Base-by-base conservation (phyloP, 2,113 vertebrate species). In the Chinchilla lanigera region DNA sequence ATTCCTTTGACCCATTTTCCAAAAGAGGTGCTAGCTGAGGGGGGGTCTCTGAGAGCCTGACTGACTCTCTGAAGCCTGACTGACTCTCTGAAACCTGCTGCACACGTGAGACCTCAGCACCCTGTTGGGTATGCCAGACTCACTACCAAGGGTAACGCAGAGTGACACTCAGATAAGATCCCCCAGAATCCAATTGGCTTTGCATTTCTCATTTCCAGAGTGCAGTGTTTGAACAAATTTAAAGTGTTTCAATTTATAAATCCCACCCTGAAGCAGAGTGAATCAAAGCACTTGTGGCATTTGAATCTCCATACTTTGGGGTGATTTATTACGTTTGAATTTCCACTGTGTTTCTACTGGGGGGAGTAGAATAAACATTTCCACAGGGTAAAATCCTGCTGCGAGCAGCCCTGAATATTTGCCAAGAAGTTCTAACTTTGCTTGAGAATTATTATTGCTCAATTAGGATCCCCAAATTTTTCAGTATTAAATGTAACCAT, bases 261-360 rank as follows among this genome's bases (percentile, higher is more conserved):
- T 97, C 95, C 90, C 26, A 73, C 41, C 92, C 91, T 89, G 90
- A 93, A 97, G 94, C 96, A 95, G 82, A 97, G 93, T 95, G 96
- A 98, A 93, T 96, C 90, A 98, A 97, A 98, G 93, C 89, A 98
- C 88, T 96, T 94, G 86, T 98, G 96, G 93, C 97, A 95, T 97
- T 98, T 97, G 96, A 97, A 91, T 97, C 93, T 96, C 83, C 71
- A 85, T 96, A 75, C 86, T 96, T 69, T 60, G 88, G 52, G 94
- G 96, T 96, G 96, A 97, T 97, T 97, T 98, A 98, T 97, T 97
- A 94, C 95, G 95, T 97, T 96, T 97, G 96, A 97, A 91, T 96
- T 96, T 97, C 96, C 82, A 73, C 93, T 98, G 90, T 96, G 90
- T 87, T 97, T 95, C 89, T 83, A 61, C 52, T 97, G 90, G 89